These are phyloP conservation scores for Phenganax stokvisi DNA, from an alignment of 92 coral and sea anemone genomes.

Conservation along the genomic window DNA sequence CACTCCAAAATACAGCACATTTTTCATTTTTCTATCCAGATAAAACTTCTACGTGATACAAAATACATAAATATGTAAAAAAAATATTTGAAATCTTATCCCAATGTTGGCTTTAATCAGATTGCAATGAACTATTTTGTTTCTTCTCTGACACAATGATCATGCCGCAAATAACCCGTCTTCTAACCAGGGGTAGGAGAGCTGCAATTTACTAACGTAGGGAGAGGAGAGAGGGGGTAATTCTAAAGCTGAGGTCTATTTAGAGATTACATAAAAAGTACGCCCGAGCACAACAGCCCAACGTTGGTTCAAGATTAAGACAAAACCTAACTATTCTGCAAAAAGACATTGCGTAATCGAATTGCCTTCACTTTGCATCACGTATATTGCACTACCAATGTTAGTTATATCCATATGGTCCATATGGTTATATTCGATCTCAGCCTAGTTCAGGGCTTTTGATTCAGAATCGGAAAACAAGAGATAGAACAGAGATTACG, in stretches of 20 bases:
- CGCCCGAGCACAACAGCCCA: not conserved
- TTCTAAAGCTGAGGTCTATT: not conserved
- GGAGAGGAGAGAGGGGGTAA: slow-evolving; percentile 8
- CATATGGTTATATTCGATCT: no score
- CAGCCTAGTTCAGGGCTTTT: no score
- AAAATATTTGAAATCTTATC: slow-evolving; percentile 18
- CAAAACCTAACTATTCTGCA: no score
- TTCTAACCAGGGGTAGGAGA: slow-evolving; percentile 10
- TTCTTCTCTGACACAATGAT: not conserved
- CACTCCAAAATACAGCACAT: not conserved
- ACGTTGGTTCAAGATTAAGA: no score
- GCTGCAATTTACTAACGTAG: not conserved
- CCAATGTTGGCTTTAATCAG: slow-evolving; percentile 10
- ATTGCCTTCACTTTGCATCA: no score
- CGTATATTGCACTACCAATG: no score
- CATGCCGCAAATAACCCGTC: slow-evolving; percentile 15
- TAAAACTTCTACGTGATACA: not conserved
- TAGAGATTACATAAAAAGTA: not conserved
- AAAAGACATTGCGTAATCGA: no score
- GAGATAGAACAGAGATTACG: no score
- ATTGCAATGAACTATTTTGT: slow-evolving; percentile 11
- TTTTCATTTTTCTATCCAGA: not conserved
- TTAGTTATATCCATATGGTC: no score
- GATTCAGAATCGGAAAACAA: no score
- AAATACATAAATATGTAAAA: slow-evolving; percentile 1